Evolutionary conservation across 2,113 vertebrate genomes (phyloP), one percentile per base, ranked within the genome.

Genomic region (Nothoprocta pentlandii): DNA sequence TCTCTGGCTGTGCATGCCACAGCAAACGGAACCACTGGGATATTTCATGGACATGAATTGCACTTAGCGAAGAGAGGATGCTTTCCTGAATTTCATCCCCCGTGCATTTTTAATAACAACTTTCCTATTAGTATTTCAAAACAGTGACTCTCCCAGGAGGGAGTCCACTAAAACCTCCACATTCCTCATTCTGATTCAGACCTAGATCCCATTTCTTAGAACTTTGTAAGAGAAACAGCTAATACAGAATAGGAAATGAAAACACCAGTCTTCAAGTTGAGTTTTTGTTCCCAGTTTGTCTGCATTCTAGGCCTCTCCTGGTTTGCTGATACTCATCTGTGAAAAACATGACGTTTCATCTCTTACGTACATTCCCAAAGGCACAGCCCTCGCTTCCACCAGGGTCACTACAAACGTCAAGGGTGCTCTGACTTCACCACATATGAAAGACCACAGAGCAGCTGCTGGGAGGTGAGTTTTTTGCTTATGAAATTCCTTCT

Each of bases 1-100:
- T 41, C 14, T 46, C 66, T 4, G 2, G 42, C 59, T 5, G 1
- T 3, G 12, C 2, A 1, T 2, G 3, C 3, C 23, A 4, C 28
- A 53, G 44, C 1, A 3, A 8, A 74, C 36, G 32, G 46, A 77
- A 82, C 28, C 28, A 68, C n/a, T 47, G 66, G 10, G 17, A 9
- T 77, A 23, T 87, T 75, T 85, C 36, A 63, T 1, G 51, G 28
- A 30, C 20, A 56, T 11, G 59, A 42, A 36, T 46, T 75, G 41
- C 23, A 32, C 17, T 19, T 19, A 20, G 51, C 12, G 64, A 54
- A 64, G 39, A 26, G 39, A 51, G 0, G 1, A 46, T 61, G 36
- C 16, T 64, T 92, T 73, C 32, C 46, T 13, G 21, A 58, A 49
- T 89, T 84, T 92, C 41, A 46, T 26, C 8, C 16, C 22, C 34